Base-by-base conservation (phyloP, 2,113 vertebrate genomes). In the Lanius collurio region DNA sequence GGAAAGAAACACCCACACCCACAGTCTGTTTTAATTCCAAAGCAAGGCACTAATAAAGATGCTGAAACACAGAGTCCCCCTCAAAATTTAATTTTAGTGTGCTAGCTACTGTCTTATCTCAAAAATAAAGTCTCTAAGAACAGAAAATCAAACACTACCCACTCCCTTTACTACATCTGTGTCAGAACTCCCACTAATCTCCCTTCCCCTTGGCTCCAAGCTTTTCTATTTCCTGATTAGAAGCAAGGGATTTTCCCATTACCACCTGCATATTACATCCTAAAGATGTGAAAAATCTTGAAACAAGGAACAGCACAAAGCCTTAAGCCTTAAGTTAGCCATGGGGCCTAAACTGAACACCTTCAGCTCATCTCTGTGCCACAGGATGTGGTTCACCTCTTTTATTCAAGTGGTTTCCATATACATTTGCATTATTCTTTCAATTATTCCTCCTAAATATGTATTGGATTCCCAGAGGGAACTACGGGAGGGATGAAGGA, bases 91-190 rank as follows among this genome's bases (percentile, higher is more conserved):
- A 93, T 77, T 91, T 87, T 92, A 95, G 81, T 49, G 74, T 69
- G 46, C 82, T 76, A 87, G 65, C 31, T 93, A 21, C 75, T 80
- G 84, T 57, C 35, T 94, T 88, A 59, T 85, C 65, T 50, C 39
- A 52, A 79, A 90, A 88, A 90, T 56, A 69, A 87, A 81, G 6
- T n/a, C 37, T 84, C 73, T 56, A 89, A 95, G 93, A 94, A 92
- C 81, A 93, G 85, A 90, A 95, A 91, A 63, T 86, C 86, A 92
- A 91, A 71, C 74, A 79, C 87, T 37, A 73, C 89, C 95, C 70
- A 95, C 94, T 91, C 44, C 73, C 62, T 95, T 97, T 95, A 94
- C 96, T 96, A 95, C 75, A 77, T 94, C 69, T 86, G 70, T 88
- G 90, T 90, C 88, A 97, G 46, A 84, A 82, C 74, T 89, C 87